A percentile compares a stretch with the other conserved stretches of the same genome.
Conservation (phyloP, 1,140 invertebrate species). For the Drosophila subpulchrella region DNA sequence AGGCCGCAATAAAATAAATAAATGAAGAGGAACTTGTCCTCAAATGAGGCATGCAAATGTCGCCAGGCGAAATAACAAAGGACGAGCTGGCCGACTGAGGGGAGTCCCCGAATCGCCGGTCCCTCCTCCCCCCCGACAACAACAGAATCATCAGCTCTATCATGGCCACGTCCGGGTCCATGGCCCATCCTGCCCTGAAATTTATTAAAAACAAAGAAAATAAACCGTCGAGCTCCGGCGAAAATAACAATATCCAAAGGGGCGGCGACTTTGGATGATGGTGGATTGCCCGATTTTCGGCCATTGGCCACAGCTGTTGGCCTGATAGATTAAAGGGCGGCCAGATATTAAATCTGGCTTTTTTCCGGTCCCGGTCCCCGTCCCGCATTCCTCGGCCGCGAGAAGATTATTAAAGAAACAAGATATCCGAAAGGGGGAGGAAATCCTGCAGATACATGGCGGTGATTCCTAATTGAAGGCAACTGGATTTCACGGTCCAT, state of each 20-base stretch:
- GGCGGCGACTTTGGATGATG: conserved; percentile 17
- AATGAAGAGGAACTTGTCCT: conserved; percentile 81
- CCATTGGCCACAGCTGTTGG: conserved; percentile 55
- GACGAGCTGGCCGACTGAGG: conserved; percentile 6
- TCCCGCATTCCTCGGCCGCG: not conserved
- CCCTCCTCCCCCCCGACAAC: not conserved
- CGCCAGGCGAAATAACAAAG: conserved; percentile 46
- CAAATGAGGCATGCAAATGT: conserved; percentile 82
- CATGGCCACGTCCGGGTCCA: conserved; percentile 26
- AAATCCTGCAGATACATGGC: not conserved
- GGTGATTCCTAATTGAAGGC: conserved; percentile 6
- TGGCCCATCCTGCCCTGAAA: conserved; percentile 51
- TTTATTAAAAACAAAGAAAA: conserved; percentile 57
- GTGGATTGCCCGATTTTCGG: conserved; percentile 49
- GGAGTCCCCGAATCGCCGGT: not conserved
- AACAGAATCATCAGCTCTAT: conserved; percentile 29
- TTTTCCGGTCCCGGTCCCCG: not conserved
- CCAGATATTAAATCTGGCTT: conserved; percentile 39
- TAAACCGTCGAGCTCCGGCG: not conserved
- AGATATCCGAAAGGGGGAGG: not conserved
- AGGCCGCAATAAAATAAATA: conserved; percentile 85
- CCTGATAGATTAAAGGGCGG: conserved; percentile 48
- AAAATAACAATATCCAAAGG: conserved; percentile 34
- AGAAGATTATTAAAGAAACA: conserved; percentile 11
- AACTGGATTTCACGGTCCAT: not conserved